Conservation (phyloP, 2,113 vertebrate species). For the Forbesichthys papilliferus region DNA sequence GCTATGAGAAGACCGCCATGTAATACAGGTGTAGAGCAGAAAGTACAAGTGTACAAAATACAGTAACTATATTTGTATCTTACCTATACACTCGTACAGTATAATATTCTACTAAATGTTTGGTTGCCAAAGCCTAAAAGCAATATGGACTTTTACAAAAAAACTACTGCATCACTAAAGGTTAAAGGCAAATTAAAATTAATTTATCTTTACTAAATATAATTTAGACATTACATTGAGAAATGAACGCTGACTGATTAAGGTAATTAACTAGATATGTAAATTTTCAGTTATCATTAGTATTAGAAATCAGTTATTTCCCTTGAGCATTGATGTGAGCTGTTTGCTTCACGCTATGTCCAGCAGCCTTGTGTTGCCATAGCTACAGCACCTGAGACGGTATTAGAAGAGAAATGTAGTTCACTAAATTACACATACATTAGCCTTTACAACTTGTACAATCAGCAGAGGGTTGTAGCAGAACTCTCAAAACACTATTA, state of each 20-base stretch:
- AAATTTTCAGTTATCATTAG: constrained; percentile 66
- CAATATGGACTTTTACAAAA: constrained; percentile 8
- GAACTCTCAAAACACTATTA: constrained; percentile 56
- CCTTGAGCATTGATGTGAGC: constrained; percentile 29
- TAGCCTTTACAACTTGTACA: constrained; percentile 33
- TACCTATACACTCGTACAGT: not conserved
- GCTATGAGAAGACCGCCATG: constrained; percentile 21
- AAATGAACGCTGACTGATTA: constrained; percentile 63
- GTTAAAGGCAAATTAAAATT: constrained; percentile 66
- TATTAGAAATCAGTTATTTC: constrained; percentile 58
- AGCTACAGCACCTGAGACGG: not conserved
- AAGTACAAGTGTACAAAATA: constrained; percentile 15
- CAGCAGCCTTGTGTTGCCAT: constrained; percentile 46
- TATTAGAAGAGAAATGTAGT: constrained; percentile 36
- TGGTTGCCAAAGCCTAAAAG: constrained; percentile 14
- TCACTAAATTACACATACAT: constrained; percentile 52
- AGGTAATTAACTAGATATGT: constrained; percentile 69
- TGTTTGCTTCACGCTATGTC: constrained; percentile 50
- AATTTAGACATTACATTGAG: constrained; percentile 70
- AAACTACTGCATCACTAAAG: constrained; percentile 30
- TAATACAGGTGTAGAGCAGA: constrained; percentile 5
- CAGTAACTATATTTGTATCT: not conserved
- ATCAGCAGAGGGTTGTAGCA: constrained; percentile 46
- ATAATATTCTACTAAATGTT: constrained; percentile 8
- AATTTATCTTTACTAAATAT: constrained; percentile 69